Base-by-base conservation (phyloP, 1,140 invertebrate species). In the Frieseomelitta varia region DNA sequence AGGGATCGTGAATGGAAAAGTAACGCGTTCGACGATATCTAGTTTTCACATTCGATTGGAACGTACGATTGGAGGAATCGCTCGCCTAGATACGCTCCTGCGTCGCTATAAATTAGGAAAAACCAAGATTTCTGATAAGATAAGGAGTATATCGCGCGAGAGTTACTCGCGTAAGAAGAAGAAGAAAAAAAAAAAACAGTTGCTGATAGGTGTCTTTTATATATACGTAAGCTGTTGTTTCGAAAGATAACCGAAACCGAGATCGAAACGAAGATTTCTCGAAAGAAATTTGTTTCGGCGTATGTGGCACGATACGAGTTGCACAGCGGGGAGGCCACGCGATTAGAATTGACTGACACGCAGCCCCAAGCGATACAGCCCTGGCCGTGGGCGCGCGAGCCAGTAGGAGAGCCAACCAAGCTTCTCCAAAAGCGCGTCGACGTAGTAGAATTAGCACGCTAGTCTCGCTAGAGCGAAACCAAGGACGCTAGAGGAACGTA, bases 401-500 rank as follows among this genome's bases (percentile, higher is more conserved):
- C 65, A 53, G 81, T 88, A 89, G 88, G 88, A 88, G 81, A 88
- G 79, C 27, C 84, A 88, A 67, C 76, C 71, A 82, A 90, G 82
- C 89, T 89, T 90, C 88, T 89, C 71, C 19, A 69, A 82, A 77
- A 61, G 74, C 80, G 77, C 81, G 88, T 85, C 87, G 87, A 88
- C 86, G 86, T 92, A 90, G 85, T 90, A 86, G 90, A 92, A 91
- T 90, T 92, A 91, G 90, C 83, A 75, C 81, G 88, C 39, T 79
- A 72, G 71, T 87, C 83, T 92, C 85, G 92, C 91, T 90, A 92
- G 85, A 91, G 82, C 88, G 85, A 84, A 91, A 84, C 90, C 90
- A 93, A 93, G 92, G 92, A 93, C 90, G 91, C 88, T 87, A 88
- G 87, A 91, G 75, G 82, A 90, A 83, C 87, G 17, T 58, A 47